Evolutionary conservation across 2,888 invertebrate genomes (phyloP), one percentile per base, ranked within the genome.

Genomic region (Acleris emargana): DNA sequence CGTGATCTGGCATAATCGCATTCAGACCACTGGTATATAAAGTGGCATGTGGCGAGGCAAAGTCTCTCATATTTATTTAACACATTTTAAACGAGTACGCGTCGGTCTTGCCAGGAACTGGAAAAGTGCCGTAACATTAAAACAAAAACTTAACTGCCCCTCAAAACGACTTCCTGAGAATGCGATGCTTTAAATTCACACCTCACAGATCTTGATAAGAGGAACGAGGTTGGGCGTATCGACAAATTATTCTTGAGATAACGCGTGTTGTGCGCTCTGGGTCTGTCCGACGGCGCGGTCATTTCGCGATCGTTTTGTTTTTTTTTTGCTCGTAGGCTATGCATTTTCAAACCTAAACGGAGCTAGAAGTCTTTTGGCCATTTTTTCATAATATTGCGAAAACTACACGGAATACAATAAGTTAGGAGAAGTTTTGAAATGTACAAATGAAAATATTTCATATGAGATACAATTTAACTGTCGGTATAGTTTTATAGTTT

Each of bases 1-100:
- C 87, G 88, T 89, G 88, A 81, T 81, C 86, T 81, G 81, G 81
- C 81, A 81, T 87, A 87, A 89, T 87, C 82, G 82, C 83, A 81
- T 84, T 82, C 80, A 77, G 80, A 60, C 45, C 58, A 45, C 38
- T 64, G 25, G 57, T 77, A 80, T 78, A 76, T 79, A 77, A 76
- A 60, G 25, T 50, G 49, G 54, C 43, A 54, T 47, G 72, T 76
- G 76, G 76, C 79, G 73, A 77, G 78, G 76, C 73, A 68, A 38
- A 38, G 67, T 74, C 71, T 72, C 55, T 58, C 53, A 51, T 60
- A 59, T 66, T 66, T 66, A 66, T 64, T 64, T 50, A 66, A 32
- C 59, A 43, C 38, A 32, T 20, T 54, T 20, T 66, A 52, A 60
- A 57, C 60, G 32, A 64, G 59, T 42, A 66, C 55, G 45, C 32